A percentile compares a stretch with the other conserved stretches of the same genome.
These are phyloP conservation scores for Itoplectis maculator DNA, from an alignment of 2,888 invertebrate genomes.

Conservation along the genomic window DNA sequence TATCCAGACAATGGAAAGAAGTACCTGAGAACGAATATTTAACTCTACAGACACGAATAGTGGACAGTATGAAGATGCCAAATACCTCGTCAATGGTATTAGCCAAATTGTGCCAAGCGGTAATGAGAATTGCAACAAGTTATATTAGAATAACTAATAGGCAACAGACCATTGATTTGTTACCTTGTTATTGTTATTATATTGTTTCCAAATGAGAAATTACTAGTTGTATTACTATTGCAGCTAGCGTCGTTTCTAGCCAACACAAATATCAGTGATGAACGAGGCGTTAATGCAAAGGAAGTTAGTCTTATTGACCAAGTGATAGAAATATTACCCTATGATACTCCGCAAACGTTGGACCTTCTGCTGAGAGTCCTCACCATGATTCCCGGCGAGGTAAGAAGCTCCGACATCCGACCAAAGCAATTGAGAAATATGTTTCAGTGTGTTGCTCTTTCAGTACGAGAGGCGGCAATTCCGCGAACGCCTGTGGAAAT, in stretches of 20 bases:
- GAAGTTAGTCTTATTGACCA: conserved; percentile 90
- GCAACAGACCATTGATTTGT: too few relatives aligned
- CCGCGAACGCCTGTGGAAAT: conserved; percentile 72
- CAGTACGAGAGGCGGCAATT: conserved; percentile 76
- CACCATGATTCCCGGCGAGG: conserved; percentile 95
- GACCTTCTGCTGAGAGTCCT: conserved; percentile 92
- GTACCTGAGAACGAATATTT: conserved; percentile 92
- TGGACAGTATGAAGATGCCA: conserved; percentile 91
- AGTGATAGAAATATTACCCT: conserved; percentile 88
- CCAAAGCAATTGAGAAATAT: background rate
- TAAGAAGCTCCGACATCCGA: conserved; percentile 81
- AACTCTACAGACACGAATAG: conserved; percentile 90
- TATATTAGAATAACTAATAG: background rate
- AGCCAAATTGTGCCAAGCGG: conserved; percentile 94
- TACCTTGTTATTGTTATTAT: too few relatives aligned
- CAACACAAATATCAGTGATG: conserved; percentile 87
- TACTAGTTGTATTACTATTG: conserved; percentile 75
- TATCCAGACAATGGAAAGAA: conserved; percentile 95
- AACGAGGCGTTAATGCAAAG: conserved; percentile 86
- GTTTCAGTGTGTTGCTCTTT: conserved; percentile 1
- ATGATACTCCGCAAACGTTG: conserved; percentile 87
- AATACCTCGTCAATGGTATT: conserved; percentile 94
- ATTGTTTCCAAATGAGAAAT: background rate
- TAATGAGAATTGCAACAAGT: conserved; percentile 85
- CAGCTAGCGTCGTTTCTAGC: conserved; percentile 94